Percentiles rank a stretch among this genome's conserved stretches.
These are phyloP conservation scores for Amphimedon queenslandica DNA, from an alignment of 37 sponge, comb jelly and placozoan species.

Conservation along the genomic window DNA sequence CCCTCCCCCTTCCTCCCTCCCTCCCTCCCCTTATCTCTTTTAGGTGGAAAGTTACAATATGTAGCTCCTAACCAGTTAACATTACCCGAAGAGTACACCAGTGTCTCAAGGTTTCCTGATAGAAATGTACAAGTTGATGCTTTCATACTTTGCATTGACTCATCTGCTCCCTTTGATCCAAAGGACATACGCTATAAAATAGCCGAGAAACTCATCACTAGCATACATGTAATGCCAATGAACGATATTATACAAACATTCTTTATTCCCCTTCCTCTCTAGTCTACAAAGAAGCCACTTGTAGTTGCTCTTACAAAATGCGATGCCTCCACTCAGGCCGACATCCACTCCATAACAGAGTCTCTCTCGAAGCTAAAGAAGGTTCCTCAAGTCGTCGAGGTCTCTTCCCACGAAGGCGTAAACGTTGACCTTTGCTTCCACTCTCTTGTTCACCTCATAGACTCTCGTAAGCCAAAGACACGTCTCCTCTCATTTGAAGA, in stretches of 20 bases:
- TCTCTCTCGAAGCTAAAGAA: slow-evolving; percentile 26
- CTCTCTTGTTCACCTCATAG: slow-evolving; percentile 46
- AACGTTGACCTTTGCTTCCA: slow-evolving; percentile 61
- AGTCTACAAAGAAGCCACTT: slow-evolving; percentile 38
- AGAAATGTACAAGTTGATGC: slow-evolving; percentile 60
- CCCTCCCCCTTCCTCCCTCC: too few species aligned
- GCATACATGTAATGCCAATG: not conserved
- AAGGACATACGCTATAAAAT: slow-evolving; percentile 11
- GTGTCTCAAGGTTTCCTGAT: slow-evolving; percentile 55
- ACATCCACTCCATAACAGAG: slow-evolving; percentile 19
- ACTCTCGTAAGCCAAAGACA: slow-evolving; percentile 20
- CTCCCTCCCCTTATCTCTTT: not conserved
- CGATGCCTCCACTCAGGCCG: slow-evolving; percentile 20
- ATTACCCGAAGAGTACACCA: slow-evolving; percentile 57
- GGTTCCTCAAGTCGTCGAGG: slow-evolving; percentile 45
- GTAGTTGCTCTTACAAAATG: slow-evolving; percentile 72
- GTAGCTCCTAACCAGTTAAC: slow-evolving; percentile 61
- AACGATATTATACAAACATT: too few species aligned
- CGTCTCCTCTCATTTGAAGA: slow-evolving; percentile 24
- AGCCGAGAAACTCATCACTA: slow-evolving; percentile 16
- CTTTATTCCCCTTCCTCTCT: too few species aligned
- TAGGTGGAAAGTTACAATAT: slow-evolving; percentile 68
- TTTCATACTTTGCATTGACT: slow-evolving; percentile 70
- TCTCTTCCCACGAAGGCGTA: slow-evolving; percentile 44
- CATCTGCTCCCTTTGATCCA: slow-evolving; percentile 29